phyloP scores from a whole-genome alignment of 2,797 vertebrate genomes.

The Anolis apletophallus region DNA sequence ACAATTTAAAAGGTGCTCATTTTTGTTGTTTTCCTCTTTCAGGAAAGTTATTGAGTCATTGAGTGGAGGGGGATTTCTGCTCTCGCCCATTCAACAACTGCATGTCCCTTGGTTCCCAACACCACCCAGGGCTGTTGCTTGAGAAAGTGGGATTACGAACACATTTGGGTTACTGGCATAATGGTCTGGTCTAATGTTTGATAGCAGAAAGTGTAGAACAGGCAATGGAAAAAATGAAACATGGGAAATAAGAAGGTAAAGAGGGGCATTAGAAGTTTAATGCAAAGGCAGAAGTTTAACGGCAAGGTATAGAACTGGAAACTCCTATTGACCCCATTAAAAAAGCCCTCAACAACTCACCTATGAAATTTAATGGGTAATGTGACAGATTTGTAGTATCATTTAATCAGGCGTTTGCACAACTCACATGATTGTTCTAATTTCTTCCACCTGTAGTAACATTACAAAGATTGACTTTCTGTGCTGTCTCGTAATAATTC shows the following conservation, averaged over 20 bases:
- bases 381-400: neutral
- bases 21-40: too few species aligned
- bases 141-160: too few species aligned
- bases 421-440: neutral
- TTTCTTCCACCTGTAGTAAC: neutral
- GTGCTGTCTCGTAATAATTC: neutral
- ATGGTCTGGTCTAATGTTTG: neutral
- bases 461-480: neutral
- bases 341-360: neutral
- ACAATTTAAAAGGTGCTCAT: too few species aligned
- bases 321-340: neutral
- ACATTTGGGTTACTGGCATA: too few species aligned
- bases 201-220: neutral
- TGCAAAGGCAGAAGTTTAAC: neutral
- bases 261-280: too few species aligned
- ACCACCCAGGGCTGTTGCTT: too few species aligned
- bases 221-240: neutral
- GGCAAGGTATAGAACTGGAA: neutral
- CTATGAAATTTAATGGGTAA: neutral
- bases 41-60: too few species aligned
- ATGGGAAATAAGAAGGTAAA: neutral
- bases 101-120: too few species aligned
- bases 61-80: too few species aligned
- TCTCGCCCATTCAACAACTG: too few species aligned
- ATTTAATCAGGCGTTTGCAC: conserved; percentile 2